These are phyloP conservation scores for Drusus annulatus DNA, from an alignment of 1,140 invertebrate species.

Conservation along the genomic window DNA sequence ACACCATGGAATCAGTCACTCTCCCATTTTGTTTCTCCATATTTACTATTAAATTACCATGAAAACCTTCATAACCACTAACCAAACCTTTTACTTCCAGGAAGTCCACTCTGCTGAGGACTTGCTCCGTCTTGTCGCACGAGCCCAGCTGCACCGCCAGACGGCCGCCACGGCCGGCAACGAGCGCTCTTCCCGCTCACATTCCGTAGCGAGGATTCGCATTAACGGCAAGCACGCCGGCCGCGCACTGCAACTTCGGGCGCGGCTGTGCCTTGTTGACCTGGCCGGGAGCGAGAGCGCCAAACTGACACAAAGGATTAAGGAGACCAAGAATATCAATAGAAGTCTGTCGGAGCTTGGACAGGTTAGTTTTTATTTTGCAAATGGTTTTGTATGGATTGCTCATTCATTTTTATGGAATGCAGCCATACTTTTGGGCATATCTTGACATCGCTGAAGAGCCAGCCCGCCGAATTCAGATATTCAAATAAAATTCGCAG, in stretches of 20 bases:
- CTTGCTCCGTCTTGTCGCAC: slow-evolving; percentile 71
- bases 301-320: slow-evolving; percentile 81
- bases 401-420: too few relatives aligned
- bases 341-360: slow-evolving; percentile 84
- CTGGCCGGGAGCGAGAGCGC: slow-evolving; percentile 88
- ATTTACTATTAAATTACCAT: too few relatives aligned
- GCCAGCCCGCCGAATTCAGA: too few relatives aligned
- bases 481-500: too few relatives aligned
- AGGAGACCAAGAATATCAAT: slow-evolving; percentile 88
- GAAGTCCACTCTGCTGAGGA: slow-evolving; percentile 73
- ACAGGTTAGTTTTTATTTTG: slow-evolving; percentile 69
- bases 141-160: slow-evolving; percentile 74
- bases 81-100: slow-evolving; percentile 56
- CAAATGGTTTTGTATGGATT: neutral
- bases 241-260: slow-evolving; percentile 66
- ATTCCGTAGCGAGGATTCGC: slow-evolving; percentile 81
- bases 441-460: too few relatives aligned
- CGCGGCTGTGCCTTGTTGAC: slow-evolving; percentile 80
- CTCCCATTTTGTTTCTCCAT: too few relatives aligned
- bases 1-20: too few relatives aligned
- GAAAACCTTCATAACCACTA: too few relatives aligned
- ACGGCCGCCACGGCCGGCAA: slow-evolving; percentile 77
- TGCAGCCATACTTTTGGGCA: too few relatives aligned
- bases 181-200: slow-evolving; percentile 84
- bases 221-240: slow-evolving; percentile 68